Conservation (phyloP, 2,797 vertebrate genomes). For the Tragopan temminckii region DNA sequence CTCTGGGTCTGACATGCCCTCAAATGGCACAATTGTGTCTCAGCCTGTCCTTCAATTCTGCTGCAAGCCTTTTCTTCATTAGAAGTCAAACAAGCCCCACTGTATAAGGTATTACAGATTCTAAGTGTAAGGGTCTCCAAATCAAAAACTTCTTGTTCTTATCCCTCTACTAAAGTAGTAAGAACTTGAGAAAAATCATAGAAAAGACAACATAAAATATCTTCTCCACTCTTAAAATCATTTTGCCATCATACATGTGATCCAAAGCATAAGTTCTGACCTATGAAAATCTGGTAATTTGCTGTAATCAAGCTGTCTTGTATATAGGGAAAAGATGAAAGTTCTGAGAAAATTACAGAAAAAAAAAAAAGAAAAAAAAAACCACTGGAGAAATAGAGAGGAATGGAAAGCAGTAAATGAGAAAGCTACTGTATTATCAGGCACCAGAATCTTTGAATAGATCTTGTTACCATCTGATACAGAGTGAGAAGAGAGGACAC, state of each 20-base stretch:
- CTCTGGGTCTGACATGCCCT: not conserved
- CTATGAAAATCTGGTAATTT: not conserved
- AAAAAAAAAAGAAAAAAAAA: conserved; percentile 1
- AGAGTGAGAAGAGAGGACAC: not conserved
- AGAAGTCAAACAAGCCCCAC: not conserved
- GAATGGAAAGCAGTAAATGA: conserved; percentile 37
- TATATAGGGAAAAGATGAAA: conserved; percentile 34
- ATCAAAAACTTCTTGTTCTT: not conserved
- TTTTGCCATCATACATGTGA: not conserved
- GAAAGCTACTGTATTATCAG: not conserved
- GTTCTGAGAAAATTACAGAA: not conserved
- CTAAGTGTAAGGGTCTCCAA: not conserved
- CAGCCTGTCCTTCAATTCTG: not conserved
- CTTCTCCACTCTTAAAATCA: not conserved
- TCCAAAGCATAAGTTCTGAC: not conserved
- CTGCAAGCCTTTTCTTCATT: not conserved
- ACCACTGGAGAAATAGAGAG: not conserved
- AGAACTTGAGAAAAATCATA: not conserved
- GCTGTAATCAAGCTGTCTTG: not conserved
- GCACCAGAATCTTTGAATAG: not conserved
- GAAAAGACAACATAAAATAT: not conserved
- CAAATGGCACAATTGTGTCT: not conserved
- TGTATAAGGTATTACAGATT: not conserved
- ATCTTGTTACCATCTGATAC: not conserved
- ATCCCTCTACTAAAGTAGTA: rapidly evolving